These are phyloP conservation scores for Lasiurus borealis DNA, from an alignment of 2,113 vertebrate genomes.

Conservation along the genomic window DNA sequence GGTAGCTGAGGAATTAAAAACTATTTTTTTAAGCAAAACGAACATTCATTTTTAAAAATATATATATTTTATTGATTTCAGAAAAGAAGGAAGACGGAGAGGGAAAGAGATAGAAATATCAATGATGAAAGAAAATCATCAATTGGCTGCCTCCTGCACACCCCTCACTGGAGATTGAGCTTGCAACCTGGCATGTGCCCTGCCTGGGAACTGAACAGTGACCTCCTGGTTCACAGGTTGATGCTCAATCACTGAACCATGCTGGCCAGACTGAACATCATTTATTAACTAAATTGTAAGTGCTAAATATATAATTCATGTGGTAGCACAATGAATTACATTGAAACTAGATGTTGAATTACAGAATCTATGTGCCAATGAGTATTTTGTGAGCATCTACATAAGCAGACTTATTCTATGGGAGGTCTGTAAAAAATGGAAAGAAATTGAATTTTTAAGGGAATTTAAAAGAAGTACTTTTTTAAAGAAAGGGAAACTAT, in stretches of 20 bases:
- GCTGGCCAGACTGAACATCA: not conserved
- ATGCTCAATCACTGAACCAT: too few relatives aligned
- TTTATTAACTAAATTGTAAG: conserved; percentile 5
- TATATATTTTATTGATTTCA: too few relatives aligned
- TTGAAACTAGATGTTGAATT: not conserved
- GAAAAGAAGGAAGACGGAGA: too few relatives aligned
- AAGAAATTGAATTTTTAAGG: conserved; percentile 22
- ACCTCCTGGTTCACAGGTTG: too few relatives aligned
- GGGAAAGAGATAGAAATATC: too few relatives aligned
- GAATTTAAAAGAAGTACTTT: not conserved
- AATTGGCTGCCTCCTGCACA: too few relatives aligned
- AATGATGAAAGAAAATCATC: too few relatives aligned
- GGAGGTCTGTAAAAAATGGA: conserved; percentile 39
- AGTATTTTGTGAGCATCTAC: conserved; percentile 9
- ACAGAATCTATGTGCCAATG: conserved; percentile 18
- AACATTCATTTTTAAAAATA: not conserved
- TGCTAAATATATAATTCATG: not conserved
- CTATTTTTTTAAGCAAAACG: conserved; percentile 17
- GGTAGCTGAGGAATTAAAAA: not conserved
- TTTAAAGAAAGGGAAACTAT: conserved; percentile 12
- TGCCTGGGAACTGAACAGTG: too few relatives aligned
- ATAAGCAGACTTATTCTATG: conserved; percentile 14
- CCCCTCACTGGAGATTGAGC: too few relatives aligned
- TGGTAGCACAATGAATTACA: not conserved
- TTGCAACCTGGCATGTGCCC: too few relatives aligned